A percentile compares a stretch with the other conserved stretches of the same genome.
These are phyloP conservation scores for Dryoscopus gambensis DNA, from an alignment of 2,113 vertebrate species.

Conservation along the genomic window DNA sequence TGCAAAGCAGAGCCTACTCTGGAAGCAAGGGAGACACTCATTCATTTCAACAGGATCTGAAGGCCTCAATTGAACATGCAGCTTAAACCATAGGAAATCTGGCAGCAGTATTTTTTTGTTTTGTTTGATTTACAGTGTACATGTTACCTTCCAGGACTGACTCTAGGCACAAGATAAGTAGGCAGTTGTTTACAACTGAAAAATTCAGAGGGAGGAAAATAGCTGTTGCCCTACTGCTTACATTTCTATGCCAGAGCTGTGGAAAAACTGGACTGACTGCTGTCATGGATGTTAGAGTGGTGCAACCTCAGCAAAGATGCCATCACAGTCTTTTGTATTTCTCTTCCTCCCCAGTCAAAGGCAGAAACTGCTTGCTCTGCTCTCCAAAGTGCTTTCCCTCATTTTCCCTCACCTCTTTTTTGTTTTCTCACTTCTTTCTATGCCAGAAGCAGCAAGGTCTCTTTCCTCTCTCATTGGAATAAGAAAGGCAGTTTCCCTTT, in stretches of 20 bases:
- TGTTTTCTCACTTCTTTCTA: not conserved
- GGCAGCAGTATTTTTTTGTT: not conserved
- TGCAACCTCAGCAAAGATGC: not conserved
- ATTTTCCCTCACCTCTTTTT: not conserved
- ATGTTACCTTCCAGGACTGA: not conserved
- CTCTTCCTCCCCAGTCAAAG: not conserved
- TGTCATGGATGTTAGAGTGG: not conserved
- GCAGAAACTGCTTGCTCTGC: not conserved
- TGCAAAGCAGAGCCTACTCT: not conserved
- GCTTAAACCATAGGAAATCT: not conserved
- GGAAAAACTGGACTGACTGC: not conserved
- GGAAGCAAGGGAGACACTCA: not conserved
- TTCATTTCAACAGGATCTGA: not conserved
- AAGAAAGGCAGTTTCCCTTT: not conserved
- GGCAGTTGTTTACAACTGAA: not conserved
- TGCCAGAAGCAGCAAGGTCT: not conserved
- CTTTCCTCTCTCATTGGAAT: not conserved
- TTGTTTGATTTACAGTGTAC: not conserved
- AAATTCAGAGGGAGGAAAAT: not conserved
- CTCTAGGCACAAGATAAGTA: not conserved
- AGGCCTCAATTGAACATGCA: not conserved
- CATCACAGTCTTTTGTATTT: not conserved
- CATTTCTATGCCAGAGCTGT: not conserved
- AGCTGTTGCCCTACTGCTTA: not conserved
- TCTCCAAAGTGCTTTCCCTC: not conserved